Evolutionary conservation across 23 tunicate species (phyloP).

Genomic region (Ascidia mentula): DNA sequence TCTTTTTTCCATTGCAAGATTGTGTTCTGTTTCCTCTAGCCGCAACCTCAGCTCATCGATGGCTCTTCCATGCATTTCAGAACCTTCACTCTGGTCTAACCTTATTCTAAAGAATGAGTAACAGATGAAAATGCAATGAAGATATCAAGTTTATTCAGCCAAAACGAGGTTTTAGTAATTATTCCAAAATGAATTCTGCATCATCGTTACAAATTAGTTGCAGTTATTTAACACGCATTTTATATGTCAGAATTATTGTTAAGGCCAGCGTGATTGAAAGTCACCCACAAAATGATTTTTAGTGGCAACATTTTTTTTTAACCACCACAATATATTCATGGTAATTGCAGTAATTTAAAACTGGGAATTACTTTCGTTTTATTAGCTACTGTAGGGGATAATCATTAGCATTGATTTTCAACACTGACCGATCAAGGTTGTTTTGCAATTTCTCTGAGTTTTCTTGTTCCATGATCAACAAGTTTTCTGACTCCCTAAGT

Average conservation of each 20-base stretch:
- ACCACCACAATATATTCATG: too few species aligned
- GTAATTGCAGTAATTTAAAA: too few species aligned
- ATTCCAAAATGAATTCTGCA: too few species aligned
- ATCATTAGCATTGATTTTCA: too few species aligned
- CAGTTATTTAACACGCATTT: too few species aligned
- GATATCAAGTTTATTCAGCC: background rate
- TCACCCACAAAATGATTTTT: too few species aligned
- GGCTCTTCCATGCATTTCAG: constrained; percentile 84
- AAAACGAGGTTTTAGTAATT: background rate
- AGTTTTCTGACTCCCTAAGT: constrained; percentile 45
- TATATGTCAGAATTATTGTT: too few species aligned
- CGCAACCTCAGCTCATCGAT: constrained; percentile 67
- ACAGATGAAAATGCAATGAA: background rate
- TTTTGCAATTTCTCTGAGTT: constrained; percentile 10
- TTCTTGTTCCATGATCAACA: constrained; percentile 18
- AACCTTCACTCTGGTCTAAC: constrained; percentile 72
- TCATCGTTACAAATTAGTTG: too few species aligned
- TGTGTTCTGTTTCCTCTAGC: constrained; percentile 58
- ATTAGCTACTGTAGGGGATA: too few species aligned
- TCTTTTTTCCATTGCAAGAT: constrained; percentile 49
- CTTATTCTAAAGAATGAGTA: constrained; percentile 40
- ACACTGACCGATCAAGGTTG: constrained; percentile 38
- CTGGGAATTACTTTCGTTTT: too few species aligned
- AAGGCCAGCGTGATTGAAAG: too few species aligned
- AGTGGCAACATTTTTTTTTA: too few species aligned